Conservation (phyloP, 2,888 invertebrate species). For the Hirtodrosophila confusa region DNA sequence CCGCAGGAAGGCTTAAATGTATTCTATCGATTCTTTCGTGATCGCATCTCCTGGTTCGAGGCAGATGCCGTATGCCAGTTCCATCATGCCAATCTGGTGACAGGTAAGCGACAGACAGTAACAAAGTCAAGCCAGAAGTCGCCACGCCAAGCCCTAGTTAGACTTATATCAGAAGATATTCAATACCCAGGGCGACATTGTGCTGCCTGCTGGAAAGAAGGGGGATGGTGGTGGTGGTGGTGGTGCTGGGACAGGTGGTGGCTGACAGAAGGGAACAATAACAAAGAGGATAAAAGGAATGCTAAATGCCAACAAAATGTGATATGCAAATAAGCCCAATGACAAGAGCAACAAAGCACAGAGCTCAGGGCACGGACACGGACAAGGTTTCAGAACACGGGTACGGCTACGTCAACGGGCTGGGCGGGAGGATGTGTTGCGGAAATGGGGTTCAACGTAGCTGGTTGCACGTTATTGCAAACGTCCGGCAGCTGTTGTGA, state of each 20-base stretch:
- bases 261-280: slow-evolving; percentile 1
- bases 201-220: neutral
- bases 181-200: slow-evolving; percentile 17
- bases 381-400: slow-evolving; percentile 5
- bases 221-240: no score
- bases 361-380: slow-evolving; percentile 5
- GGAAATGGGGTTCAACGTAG: neutral
- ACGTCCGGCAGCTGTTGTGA: slow-evolving; percentile 52
- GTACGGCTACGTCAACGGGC: neutral
- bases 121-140: slow-evolving; percentile 32
- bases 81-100: slow-evolving; percentile 91
- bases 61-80: slow-evolving; percentile 93
- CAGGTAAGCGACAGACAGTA: slow-evolving; percentile 86
- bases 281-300: slow-evolving; percentile 38
- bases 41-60: slow-evolving; percentile 93
- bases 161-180: slow-evolving; percentile 13
- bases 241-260: neutral
- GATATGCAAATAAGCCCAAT: slow-evolving; percentile 72
- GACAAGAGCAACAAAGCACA: slow-evolving; percentile 28
- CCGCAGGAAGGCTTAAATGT: slow-evolving; percentile 92
- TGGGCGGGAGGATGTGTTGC: neutral
- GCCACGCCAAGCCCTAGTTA: slow-evolving; percentile 13
- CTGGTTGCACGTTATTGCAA: slow-evolving; percentile 51
- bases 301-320: slow-evolving; percentile 56
- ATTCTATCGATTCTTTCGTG: slow-evolving; percentile 92